These are phyloP conservation scores for Leptinotarsa tumamoca DNA, from an alignment of 2,888 invertebrate species.

Conservation along the genomic window DNA sequence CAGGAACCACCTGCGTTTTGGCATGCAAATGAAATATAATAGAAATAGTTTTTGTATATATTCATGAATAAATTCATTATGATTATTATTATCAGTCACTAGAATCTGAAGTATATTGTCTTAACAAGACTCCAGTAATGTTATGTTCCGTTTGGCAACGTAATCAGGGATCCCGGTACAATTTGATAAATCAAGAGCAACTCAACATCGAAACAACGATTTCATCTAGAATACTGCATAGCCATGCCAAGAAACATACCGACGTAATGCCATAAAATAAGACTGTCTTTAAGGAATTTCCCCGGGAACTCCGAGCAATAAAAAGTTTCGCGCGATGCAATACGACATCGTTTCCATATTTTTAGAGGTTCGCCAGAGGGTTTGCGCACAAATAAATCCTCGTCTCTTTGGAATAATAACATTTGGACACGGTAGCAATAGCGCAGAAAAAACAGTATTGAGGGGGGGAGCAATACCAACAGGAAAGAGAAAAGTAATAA, in stretches of 20 bases:
- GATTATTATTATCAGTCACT: too few species aligned
- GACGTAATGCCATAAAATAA: not conserved
- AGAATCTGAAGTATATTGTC: too few species aligned
- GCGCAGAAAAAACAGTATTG: not conserved
- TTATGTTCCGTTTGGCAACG: too few species aligned
- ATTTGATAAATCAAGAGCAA: not conserved
- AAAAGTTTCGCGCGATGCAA: not conserved
- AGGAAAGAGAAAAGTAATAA: too few species aligned
- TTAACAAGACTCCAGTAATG: too few species aligned
- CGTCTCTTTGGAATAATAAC: not conserved
- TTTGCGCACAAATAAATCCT: not conserved
- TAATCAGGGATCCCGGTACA: not conserved
- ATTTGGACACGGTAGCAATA: not conserved
- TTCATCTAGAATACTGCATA: not conserved
- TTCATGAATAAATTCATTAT: too few species aligned
- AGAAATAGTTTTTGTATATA: too few species aligned
- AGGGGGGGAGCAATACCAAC: too few species aligned
- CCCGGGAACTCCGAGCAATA: not conserved
- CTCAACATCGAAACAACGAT: not conserved
- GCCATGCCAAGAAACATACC: not conserved
- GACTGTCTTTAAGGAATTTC: not conserved
- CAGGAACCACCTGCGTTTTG: too few species aligned
- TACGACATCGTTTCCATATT: constrained; percentile 13
- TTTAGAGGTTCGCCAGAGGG: not conserved
- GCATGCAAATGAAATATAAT: too few species aligned